Percentiles rank a stretch among this genome's conserved stretches.
These are phyloP conservation scores for Babyrousa celebensis DNA, from an alignment of 2,797 vertebrate species.

Conservation along the genomic window DNA sequence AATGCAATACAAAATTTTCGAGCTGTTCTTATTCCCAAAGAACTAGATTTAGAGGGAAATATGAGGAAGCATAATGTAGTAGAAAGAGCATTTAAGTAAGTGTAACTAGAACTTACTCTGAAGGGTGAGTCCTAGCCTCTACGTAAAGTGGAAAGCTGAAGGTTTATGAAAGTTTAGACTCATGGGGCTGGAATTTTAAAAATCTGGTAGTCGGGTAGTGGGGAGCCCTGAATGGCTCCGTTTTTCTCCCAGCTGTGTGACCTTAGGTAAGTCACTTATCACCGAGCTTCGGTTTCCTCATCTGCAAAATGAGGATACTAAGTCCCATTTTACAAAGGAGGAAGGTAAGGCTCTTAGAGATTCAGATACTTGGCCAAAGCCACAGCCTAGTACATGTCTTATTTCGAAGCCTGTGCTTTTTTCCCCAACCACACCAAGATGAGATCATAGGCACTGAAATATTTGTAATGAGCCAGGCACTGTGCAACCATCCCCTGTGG, in stretches of 20 bases:
- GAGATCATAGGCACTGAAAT: slow-evolving; percentile 25
- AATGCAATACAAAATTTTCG: not conserved
- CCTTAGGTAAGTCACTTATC: not conserved
- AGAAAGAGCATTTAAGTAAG: not conserved
- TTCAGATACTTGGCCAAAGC: not conserved
- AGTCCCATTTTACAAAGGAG: not conserved
- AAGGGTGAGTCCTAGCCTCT: not conserved
- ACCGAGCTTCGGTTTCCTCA: slow-evolving; percentile 42
- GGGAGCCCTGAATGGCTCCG: not conserved
- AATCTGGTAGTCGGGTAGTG: not conserved
- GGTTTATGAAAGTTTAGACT: not conserved
- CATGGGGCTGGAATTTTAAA: not conserved
- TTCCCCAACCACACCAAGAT: slow-evolving; percentile 16
- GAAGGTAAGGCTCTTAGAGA: not conserved
- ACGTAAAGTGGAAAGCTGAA: not conserved
- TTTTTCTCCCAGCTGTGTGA: not conserved
- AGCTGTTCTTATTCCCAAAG: slow-evolving; percentile 7
- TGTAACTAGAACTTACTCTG: not conserved
- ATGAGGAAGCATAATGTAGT: not conserved
- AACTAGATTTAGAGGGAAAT: not conserved
- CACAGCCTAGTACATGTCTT: not conserved
- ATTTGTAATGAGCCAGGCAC: slow-evolving; percentile 1
- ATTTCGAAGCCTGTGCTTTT: not conserved
- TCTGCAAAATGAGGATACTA: not conserved
- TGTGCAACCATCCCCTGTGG: not conserved